Evolutionary conservation across 2,888 invertebrate species (phyloP).

Genomic region (Opisthograptis luteolata): DNA sequence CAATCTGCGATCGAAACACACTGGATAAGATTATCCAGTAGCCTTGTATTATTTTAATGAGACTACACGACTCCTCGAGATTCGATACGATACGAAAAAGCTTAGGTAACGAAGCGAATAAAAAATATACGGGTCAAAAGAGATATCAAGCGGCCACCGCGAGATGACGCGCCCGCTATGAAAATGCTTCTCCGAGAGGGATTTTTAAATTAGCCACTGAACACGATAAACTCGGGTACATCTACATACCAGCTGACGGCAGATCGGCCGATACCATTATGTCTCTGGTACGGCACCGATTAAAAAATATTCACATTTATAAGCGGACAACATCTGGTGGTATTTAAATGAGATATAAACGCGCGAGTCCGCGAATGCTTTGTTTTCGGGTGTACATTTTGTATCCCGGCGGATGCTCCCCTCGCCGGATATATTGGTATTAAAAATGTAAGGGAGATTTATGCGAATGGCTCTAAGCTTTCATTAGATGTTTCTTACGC

Average conservation of each 20-base stretch:
- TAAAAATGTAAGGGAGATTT: constrained; percentile 85
- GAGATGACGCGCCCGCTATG: constrained; percentile 61
- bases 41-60: constrained; percentile 85
- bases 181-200: constrained; percentile 57
- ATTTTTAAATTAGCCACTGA: constrained; percentile 79
- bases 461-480: constrained; percentile 84
- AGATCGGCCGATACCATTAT: constrained; percentile 82
- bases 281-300: constrained; percentile 82
- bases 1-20: constrained; percentile 83
- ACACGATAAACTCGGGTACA: constrained; percentile 74
- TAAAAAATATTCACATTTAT: constrained; percentile 81
- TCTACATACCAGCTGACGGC: constrained; percentile 82
- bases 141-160: constrained; percentile 72
- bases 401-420: constrained; percentile 71
- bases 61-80: constrained; percentile 82
- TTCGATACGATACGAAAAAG: constrained; percentile 78
- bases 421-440: constrained; percentile 82
- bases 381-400: constrained; percentile 70
- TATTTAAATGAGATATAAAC: constrained; percentile 84
- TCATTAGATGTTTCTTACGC: constrained; percentile 83
- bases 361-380: constrained; percentile 75
- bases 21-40: constrained; percentile 84
- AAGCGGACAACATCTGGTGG: constrained; percentile 80
- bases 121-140: constrained; percentile 77
- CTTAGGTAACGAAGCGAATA: constrained; percentile 81